phyloP scores from a whole-genome alignment of 2,113 vertebrate genomes.

The Gymnobelideus leadbeateri region DNA sequence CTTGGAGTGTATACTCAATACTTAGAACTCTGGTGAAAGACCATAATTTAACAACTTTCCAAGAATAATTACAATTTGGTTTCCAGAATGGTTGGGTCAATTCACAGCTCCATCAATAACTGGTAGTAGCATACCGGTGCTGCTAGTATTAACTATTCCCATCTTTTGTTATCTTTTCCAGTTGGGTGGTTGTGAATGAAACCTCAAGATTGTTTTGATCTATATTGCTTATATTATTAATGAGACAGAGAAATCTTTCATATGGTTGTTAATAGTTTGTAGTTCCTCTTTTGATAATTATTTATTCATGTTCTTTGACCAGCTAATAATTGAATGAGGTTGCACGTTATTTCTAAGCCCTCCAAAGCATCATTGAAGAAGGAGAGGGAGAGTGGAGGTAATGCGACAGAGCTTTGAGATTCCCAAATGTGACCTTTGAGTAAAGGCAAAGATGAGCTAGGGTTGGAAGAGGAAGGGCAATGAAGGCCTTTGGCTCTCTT shows the following conservation, averaged over 20 bases:
- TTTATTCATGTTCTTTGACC: neutral
- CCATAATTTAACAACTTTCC: neutral
- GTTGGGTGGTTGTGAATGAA: neutral
- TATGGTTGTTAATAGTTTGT: neutral
- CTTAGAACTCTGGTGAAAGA: neutral
- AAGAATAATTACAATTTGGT: neutral
- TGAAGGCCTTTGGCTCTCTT: neutral
- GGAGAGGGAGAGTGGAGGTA: neutral
- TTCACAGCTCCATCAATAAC: neutral
- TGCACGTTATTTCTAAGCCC: neutral
- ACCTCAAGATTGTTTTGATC: neutral
- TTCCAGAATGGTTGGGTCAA: neutral
- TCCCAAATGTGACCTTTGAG: neutral
- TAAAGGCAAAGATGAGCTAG: neutral
- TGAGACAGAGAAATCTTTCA: neutral
- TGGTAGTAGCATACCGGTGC: neutral
- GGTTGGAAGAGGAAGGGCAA: neutral
- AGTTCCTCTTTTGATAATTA: neutral
- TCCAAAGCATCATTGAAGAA: neutral
- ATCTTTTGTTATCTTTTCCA: neutral
- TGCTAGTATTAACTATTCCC: neutral
- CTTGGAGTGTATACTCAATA: neutral
- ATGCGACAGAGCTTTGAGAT: neutral
- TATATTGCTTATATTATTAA: neutral
- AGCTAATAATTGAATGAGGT: neutral